Conservation (phyloP, 2,888 invertebrate genomes). For the Sinelater perroti region DNA sequence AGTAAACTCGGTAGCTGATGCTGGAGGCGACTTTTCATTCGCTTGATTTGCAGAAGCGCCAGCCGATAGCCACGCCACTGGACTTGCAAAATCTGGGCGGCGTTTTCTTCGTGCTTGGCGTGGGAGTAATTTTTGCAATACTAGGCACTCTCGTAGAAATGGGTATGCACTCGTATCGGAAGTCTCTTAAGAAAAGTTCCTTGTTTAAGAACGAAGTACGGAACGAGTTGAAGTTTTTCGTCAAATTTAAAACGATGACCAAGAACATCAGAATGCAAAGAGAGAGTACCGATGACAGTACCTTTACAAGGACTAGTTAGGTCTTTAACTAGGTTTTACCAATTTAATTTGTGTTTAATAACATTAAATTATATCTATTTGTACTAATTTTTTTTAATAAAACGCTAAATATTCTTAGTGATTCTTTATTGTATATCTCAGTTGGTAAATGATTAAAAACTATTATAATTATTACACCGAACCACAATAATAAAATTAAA, state of each 20-base stretch:
- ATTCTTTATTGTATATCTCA: too few species aligned
- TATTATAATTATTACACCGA: too few species aligned
- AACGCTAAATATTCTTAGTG: too few species aligned
- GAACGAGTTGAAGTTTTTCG: slow-evolving; percentile 27
- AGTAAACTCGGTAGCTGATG: slow-evolving; percentile 1
- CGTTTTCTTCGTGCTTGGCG: slow-evolving; percentile 77
- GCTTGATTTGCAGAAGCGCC: slow-evolving; percentile 27
- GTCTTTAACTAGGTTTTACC: too few species aligned
- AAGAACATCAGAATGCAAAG: slow-evolving; percentile 7
- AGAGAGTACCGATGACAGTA: too few species aligned
- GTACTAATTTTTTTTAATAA: too few species aligned
- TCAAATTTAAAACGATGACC: slow-evolving; percentile 22
- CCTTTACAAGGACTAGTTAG: too few species aligned
- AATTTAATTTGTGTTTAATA: too few species aligned
- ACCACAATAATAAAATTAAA: too few species aligned
- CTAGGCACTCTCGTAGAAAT: slow-evolving; percentile 75
- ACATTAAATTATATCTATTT: too few species aligned
- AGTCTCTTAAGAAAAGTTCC: slow-evolving; percentile 60
- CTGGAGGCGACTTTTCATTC: too few species aligned
- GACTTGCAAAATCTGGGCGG: slow-evolving; percentile 82
- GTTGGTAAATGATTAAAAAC: too few species aligned
- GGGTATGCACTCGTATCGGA: slow-evolving; percentile 62
- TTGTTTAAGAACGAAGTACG: slow-evolving; percentile 59
- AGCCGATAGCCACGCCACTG: slow-evolving; percentile 55
- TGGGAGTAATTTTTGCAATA: slow-evolving; percentile 71